Base-by-base conservation (phyloP, 2,888 invertebrate genomes). In the Acanthosepion esculentum region DNA sequence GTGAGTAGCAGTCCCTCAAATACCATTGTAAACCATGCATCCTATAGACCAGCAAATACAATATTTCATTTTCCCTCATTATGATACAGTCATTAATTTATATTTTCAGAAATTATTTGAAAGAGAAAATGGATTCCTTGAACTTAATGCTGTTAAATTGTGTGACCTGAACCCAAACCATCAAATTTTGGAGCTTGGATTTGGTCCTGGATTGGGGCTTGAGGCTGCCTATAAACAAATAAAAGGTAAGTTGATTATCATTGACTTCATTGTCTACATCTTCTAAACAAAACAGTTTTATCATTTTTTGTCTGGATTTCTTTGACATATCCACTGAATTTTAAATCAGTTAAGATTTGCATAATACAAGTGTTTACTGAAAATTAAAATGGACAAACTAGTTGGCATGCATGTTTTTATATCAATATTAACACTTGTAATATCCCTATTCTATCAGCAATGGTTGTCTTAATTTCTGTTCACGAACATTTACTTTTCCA, bases 171-270 rank as follows among this genome's bases (percentile, higher is more conserved):
- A 97, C 94, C 96, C 96, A 20, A 94, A 96, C 91, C 95, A 96
- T 91, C 95, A 95, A 29, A 96, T 97, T 1, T 95, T 97, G 91
- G 97, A 97, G 95, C 95, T 97, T 20, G 97, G 97, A 4, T 97
- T 96, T 95, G 97, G 97, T 18, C 95, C 96, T 1, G 97, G 97
- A 20, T 18, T 96, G 33, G 97, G 97, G 0, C 94, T 97, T 2
- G 50, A 95, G 53, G 95, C 91, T 53, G 97, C 96, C 23, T 95
- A 95, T 59, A 64, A 95, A 33, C 94, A 94, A 92, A 94, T 96
- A 6, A 95, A 96, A 96, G 96, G 96, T 96, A 91, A 94, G 94
- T 94, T 64, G 92, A n/a, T n/a, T 15, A 64, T n/a, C 0, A 78
- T 78, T 7, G 1, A 15, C 0, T 78, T 78, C 12, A 59, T 59